A percentile compares a stretch with the other conserved stretches of the same genome.
Evolutionary conservation across 1,140 invertebrate genomes (phyloP).

Genomic region (Tetragonula clypearis): DNA sequence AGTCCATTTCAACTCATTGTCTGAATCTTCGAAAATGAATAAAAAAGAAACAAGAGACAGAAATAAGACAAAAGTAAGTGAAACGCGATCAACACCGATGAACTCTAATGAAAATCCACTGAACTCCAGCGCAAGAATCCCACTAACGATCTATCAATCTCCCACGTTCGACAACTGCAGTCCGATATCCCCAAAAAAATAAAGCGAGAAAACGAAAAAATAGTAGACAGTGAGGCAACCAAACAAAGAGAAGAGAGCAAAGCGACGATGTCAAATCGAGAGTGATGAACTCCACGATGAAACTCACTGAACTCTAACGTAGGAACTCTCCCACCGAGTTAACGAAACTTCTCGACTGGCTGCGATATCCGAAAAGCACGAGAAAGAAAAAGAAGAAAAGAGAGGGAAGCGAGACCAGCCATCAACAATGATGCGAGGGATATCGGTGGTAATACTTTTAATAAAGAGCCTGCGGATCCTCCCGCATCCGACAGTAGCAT

Average conservation of each 20-base stretch:
- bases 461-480: conserved; percentile 74
- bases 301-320: too few relatives aligned
- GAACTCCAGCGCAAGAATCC: neutral
- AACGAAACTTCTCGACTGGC: too few relatives aligned
- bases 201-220: too few relatives aligned
- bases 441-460: conserved; percentile 80
- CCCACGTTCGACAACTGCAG: too few relatives aligned
- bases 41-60: neutral
- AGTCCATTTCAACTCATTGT: too few relatives aligned
- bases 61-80: neutral
- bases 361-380: neutral
- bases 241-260: neutral
- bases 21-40: neutral
- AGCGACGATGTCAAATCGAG: too few relatives aligned
- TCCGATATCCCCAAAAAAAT: too few relatives aligned
- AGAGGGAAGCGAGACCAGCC: neutral
- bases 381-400: conserved; percentile 7
- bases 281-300: too few relatives aligned
- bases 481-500: conserved; percentile 55
- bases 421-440: conserved; percentile 57
- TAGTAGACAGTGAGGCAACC: neutral
- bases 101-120: neutral
- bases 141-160: too few relatives aligned
- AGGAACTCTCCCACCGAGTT: too few relatives aligned
- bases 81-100: neutral